Conservation (phyloP, 2,113 vertebrate genomes). For the Epinephelus moara region DNA sequence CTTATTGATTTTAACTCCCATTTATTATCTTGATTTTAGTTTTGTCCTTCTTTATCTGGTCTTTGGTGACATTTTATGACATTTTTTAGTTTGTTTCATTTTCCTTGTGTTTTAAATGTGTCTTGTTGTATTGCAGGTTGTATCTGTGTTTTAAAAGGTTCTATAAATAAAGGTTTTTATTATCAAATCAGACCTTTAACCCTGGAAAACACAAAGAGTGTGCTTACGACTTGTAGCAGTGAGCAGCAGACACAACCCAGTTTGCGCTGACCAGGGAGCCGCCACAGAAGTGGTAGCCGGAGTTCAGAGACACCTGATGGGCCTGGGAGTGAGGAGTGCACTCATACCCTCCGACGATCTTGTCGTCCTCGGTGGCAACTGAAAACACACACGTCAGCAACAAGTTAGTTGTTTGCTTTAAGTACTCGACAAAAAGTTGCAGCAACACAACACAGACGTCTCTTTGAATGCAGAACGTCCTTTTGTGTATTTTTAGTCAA, state of each 20-base stretch:
- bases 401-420: neutral
- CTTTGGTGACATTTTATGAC: too few species aligned
- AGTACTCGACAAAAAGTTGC: neutral
- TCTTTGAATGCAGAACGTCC: neutral
- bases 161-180: too few species aligned
- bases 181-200: neutral
- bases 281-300: slow-evolving; percentile 83
- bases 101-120: too few species aligned
- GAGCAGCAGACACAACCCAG: slow-evolving; percentile 81
- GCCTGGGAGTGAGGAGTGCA: slow-evolving; percentile 72
- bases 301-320: slow-evolving; percentile 80
- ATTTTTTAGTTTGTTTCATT: too few species aligned
- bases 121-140: too few species aligned
- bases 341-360: slow-evolving; percentile 83
- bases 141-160: too few species aligned
- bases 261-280: slow-evolving; percentile 77
- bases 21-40: too few species aligned
- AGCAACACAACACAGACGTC: neutral
- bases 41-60: too few species aligned
- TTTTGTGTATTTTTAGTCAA: neutral
- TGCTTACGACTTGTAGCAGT: slow-evolving; percentile 79
- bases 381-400: slow-evolving; percentile 30
- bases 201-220: neutral
- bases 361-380: slow-evolving; percentile 81
- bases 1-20: too few species aligned